Conservation (phyloP, 1,140 invertebrate species). For the Zaprionus ghesquierei region DNA sequence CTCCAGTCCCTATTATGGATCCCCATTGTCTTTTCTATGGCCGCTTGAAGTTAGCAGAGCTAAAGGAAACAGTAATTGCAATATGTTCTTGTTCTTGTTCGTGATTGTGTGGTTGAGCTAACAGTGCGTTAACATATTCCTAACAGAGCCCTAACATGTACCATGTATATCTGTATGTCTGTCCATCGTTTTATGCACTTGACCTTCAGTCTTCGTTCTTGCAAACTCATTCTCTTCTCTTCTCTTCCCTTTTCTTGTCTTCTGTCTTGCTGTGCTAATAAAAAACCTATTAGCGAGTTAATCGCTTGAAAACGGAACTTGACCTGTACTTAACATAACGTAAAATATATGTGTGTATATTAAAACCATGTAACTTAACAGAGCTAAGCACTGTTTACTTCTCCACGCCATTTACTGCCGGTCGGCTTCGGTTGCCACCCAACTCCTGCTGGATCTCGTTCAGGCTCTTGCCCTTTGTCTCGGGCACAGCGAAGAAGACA, state of each 20-base stretch:
- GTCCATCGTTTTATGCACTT: slow-evolving; percentile 52
- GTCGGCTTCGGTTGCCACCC: slow-evolving; percentile 60
- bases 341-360: slow-evolving; percentile 50
- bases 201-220: slow-evolving; percentile 77
- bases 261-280: slow-evolving; percentile 25
- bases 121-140: slow-evolving; percentile 44
- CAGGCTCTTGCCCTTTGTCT: slow-evolving; percentile 94
- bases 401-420: slow-evolving; percentile 10
- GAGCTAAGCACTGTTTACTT: slow-evolving; percentile 36
- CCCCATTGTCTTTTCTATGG: slow-evolving; percentile 74
- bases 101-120: slow-evolving; percentile 35
- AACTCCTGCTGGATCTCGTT: slow-evolving; percentile 91
- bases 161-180: slow-evolving; percentile 24
- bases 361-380: slow-evolving; percentile 49
- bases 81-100: slow-evolving; percentile 4
- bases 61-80: slow-evolving; percentile 24
- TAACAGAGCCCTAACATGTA: slow-evolving; percentile 41
- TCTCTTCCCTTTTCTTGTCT: slow-evolving; percentile 23
- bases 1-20: slow-evolving; percentile 41
- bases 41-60: slow-evolving; percentile 39
- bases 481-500: slow-evolving; percentile 91
- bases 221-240: slow-evolving; percentile 33
- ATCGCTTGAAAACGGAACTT: slow-evolving; percentile 48
- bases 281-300: slow-evolving; percentile 60
- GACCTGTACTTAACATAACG: slow-evolving; percentile 60